A percentile compares a stretch with the other conserved stretches of the same genome.
These are phyloP conservation scores for Cheiracanthium punctorium DNA, from an alignment of 2,888 invertebrate genomes.

Conservation along the genomic window DNA sequence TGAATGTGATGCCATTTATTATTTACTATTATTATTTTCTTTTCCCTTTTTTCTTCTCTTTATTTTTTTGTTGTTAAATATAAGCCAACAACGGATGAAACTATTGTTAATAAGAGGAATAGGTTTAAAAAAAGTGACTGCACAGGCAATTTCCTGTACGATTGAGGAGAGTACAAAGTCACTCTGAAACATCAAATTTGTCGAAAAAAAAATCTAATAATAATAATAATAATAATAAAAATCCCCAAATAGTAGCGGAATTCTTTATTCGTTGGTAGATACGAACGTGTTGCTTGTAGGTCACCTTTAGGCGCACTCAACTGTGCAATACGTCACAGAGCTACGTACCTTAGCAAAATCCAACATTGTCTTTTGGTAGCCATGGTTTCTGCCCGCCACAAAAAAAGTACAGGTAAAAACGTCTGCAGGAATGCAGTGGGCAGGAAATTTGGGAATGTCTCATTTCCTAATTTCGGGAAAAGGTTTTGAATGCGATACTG, in stretches of 20 bases:
- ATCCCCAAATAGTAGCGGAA: slow-evolving; percentile 42
- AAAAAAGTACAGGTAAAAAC: slow-evolving; percentile 24
- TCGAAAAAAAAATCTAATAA: slow-evolving; percentile 23
- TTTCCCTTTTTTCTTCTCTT: no score
- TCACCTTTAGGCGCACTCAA: slow-evolving; percentile 65
- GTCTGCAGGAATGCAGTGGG: slow-evolving; percentile 31
- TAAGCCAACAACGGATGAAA: slow-evolving; percentile 38
- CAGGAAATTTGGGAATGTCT: slow-evolving; percentile 17
- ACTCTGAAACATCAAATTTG: slow-evolving; percentile 67
- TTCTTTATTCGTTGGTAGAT: slow-evolving; percentile 56
- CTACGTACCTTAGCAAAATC: slow-evolving; percentile 26
- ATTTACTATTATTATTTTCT: no score
- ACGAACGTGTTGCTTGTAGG: slow-evolving; percentile 62
- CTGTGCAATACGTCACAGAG: slow-evolving; percentile 61
- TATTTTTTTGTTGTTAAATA: not conserved
- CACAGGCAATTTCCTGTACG: slow-evolving; percentile 60
- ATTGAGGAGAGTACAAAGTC: slow-evolving; percentile 63
- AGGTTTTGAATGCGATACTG: no score
- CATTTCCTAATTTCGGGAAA: not conserved
- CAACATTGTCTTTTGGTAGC: slow-evolving; percentile 57
- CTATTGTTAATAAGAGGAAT: slow-evolving; percentile 44
- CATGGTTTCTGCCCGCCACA: slow-evolving; percentile 52
- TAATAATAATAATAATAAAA: slow-evolving; percentile 31
- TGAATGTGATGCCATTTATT: not conserved
- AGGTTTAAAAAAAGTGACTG: slow-evolving; percentile 27